A percentile compares a stretch with the other conserved stretches of the same genome.
Conservation (phyloP, 2,113 vertebrate genomes). For the Catharus fuscescens region DNA sequence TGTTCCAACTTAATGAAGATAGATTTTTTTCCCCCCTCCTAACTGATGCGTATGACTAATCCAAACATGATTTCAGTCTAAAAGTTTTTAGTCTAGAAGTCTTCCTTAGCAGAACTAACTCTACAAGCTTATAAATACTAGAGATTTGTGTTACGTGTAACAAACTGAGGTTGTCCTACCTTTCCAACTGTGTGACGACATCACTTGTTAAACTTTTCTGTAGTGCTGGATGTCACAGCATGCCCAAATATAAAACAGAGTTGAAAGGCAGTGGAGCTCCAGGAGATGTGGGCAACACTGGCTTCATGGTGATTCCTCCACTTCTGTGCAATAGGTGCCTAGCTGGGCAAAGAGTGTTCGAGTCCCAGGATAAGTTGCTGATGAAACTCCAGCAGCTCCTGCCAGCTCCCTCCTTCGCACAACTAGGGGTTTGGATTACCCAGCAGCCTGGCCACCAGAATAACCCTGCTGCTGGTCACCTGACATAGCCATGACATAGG, state of each 20-base stretch:
- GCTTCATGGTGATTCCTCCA: fast-evolving
- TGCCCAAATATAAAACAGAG: not conserved
- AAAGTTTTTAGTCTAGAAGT: not conserved
- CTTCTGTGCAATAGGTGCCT: not conserved
- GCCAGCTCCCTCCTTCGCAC: constrained; percentile 37
- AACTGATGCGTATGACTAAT: not conserved
- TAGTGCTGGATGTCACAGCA: not conserved
- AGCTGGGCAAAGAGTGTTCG: not conserved
- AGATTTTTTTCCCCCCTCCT: not conserved
- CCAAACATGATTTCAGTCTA: not conserved
- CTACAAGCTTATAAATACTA: not conserved
- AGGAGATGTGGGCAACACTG: not conserved
- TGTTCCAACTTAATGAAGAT: not conserved
- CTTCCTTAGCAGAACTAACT: not conserved
- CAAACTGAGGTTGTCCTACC: not conserved
- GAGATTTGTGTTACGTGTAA: not conserved
- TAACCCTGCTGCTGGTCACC: constrained; percentile 32
- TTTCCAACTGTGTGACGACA: not conserved
- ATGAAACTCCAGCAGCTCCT: constrained; percentile 22
- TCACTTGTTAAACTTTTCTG: not conserved
- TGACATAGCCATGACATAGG: not conserved
- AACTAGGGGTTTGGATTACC: constrained; percentile 39
- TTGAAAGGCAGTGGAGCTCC: not conserved
- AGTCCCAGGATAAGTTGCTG: not conserved
- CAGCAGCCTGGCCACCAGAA: constrained; percentile 24